Evolutionary conservation across 1,140 invertebrate species (phyloP), one percentile per base, ranked within the genome.

Genomic region (Eupristina koningsbergeri): DNA sequence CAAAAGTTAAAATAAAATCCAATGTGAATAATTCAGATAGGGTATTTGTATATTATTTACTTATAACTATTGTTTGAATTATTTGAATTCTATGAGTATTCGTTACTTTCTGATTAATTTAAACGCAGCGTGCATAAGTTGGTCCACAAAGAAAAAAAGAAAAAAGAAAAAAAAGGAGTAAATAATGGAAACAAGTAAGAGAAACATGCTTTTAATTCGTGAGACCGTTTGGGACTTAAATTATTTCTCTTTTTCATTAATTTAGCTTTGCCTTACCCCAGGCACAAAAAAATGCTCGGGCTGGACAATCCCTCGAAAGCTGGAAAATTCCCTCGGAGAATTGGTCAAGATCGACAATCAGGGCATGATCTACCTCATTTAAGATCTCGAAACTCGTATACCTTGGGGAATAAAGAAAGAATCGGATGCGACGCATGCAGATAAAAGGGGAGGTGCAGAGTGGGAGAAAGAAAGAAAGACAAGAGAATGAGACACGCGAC

Each of bases 331-430:
- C 36, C 31, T 64, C 29, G n/a, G n/a, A n/a, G 29, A 45, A 73
- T 63, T 34, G 11, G 3, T 81, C 39, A 15, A 29, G 41, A 45
- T 73, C 47, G 45, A 53, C 53, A 81, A 81, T 81, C 80, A n/a
- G 53, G 36, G 58, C 69, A 61, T 81, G 63, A 81, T 75, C 69
- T 81, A 64, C 58, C 41, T 82, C 73, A 76, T 82, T 82, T 82
- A 82, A 76, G 73, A 82, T 82, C 73, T 82, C 73, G 80, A 76
- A 82, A 82, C 80, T 82, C 58, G 73, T 64, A 67, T 67, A 64
- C 71, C 80, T 63, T 75, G 53, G 58, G 61, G 53, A 76, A 53
- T 26, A 45, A 75, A 50, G 73, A 29, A 36, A 15, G 15, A 5
- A 67, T 3, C 15, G 9, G 2, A 19, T 36, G 22, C 64, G 34